Percentiles rank a stretch among this genome's conserved stretches.
Evolutionary conservation across 53 echinoderm and acorn worm species (phyloP).

Genomic region (Temnopleurus reevesii): DNA sequence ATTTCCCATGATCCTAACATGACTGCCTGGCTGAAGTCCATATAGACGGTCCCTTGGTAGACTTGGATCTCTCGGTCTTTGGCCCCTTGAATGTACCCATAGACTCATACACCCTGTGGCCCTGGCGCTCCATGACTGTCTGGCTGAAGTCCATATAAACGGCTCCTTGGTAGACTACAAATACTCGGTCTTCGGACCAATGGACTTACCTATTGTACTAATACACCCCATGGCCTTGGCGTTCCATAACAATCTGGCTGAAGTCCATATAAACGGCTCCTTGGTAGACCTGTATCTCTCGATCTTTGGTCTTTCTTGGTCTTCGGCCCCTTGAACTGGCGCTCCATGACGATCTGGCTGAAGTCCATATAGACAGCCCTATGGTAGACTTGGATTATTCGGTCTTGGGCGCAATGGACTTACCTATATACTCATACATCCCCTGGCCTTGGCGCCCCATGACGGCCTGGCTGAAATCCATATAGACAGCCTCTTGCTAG

Average conservation of each 20-base stretch:
- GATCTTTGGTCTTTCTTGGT: too few relatives aligned
- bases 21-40: conserved; percentile 73
- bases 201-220: too few relatives aligned
- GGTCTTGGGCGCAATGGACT: too few relatives aligned
- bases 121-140: conserved; percentile 60
- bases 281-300: conserved; percentile 70
- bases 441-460: too few relatives aligned
- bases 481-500: conserved; percentile 70
- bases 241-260: too few relatives aligned
- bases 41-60: conserved; percentile 85
- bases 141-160: conserved; percentile 86
- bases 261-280: conserved; percentile 81
- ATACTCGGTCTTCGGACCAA: not conserved
- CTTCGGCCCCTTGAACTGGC: too few relatives aligned
- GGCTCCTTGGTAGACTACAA: conserved; percentile 78
- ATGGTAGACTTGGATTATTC: conserved; percentile 44
- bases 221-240: too few relatives aligned
- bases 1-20: conserved; percentile 78
- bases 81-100: too few relatives aligned
- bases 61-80: conserved; percentile 59
- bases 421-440: too few relatives aligned
- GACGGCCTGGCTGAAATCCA: conserved; percentile 34
- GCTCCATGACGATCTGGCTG: conserved; percentile 54
- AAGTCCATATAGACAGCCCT: conserved; percentile 92
- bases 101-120: conserved; percentile 78